Conservation (phyloP, 2,797 vertebrate species). For the Petrocephalus schoutedeni region DNA sequence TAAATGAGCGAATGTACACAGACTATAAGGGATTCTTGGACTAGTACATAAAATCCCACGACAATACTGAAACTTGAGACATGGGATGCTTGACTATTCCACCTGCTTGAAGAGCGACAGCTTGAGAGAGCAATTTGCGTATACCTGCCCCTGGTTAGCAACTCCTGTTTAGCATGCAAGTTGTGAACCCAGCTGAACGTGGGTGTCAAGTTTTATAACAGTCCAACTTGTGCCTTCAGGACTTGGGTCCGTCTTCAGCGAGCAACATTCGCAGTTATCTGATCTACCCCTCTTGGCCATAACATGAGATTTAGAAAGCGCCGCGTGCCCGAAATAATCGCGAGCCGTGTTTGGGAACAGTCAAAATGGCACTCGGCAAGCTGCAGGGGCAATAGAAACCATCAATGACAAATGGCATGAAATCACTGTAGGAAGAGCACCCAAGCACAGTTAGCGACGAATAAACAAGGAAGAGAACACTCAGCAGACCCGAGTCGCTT, state of each 20-base stretch:
- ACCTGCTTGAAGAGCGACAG: not conserved
- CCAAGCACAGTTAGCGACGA: not conserved
- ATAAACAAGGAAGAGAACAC: not conserved
- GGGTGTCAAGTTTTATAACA: conserved; percentile 1
- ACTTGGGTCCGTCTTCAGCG: not conserved
- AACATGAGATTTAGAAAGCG: not conserved
- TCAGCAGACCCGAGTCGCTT: not conserved
- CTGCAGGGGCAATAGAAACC: not conserved
- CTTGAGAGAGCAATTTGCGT: not conserved
- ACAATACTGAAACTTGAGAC: not conserved
- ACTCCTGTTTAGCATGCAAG: not conserved
- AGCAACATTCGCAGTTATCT: not conserved
- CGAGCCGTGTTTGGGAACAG: not conserved
- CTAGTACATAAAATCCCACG: not conserved
- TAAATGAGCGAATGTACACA: not conserved
- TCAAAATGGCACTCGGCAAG: not conserved
- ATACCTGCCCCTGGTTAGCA: not conserved
- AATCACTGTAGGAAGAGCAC: not conserved
- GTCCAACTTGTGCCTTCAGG: not conserved
- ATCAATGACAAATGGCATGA: not conserved
- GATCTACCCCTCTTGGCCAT: not conserved
- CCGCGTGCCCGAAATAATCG: conserved; percentile 1
- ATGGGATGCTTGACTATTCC: not conserved
- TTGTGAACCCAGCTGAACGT: not conserved
- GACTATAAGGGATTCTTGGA: not conserved